phyloP scores from a whole-genome alignment of 2,113 vertebrate genomes.

The Megaceryle torquata region DNA sequence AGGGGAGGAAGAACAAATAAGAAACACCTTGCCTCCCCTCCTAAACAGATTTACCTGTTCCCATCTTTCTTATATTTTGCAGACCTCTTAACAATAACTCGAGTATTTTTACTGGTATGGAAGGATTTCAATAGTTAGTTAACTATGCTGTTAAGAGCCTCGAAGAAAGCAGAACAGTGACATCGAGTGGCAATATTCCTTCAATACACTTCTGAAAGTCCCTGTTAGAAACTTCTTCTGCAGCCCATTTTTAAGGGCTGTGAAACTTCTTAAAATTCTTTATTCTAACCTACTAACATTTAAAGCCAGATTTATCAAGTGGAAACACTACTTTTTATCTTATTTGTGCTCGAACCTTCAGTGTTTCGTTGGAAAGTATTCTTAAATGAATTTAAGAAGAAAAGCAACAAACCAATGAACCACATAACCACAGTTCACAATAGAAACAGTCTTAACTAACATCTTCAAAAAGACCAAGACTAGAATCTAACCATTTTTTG shows the following conservation, averaged over 20 bases:
- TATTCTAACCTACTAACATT: not conserved
- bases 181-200: conserved; percentile 13
- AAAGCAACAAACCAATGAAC: rapidly evolving
- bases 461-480: not conserved
- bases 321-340: not conserved
- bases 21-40: not conserved
- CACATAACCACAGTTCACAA: not conserved
- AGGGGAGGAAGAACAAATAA: rapidly evolving
- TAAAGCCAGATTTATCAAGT: not conserved
- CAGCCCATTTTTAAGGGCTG: not conserved
- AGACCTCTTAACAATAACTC: not conserved
- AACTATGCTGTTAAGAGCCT: rapidly evolving
- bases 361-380: not conserved
- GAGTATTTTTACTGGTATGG: rapidly evolving
- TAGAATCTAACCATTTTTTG: not conserved
- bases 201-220: not conserved
- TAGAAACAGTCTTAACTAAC: not conserved
- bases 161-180: not conserved
- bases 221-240: rapidly evolving
- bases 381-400: not conserved
- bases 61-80: not conserved
- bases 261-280: not conserved
- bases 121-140: rapidly evolving
- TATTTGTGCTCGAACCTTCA: not conserved
- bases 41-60: not conserved